Base-by-base conservation (phyloP, 2,888 invertebrate species). In the Belgica antarctica region DNA sequence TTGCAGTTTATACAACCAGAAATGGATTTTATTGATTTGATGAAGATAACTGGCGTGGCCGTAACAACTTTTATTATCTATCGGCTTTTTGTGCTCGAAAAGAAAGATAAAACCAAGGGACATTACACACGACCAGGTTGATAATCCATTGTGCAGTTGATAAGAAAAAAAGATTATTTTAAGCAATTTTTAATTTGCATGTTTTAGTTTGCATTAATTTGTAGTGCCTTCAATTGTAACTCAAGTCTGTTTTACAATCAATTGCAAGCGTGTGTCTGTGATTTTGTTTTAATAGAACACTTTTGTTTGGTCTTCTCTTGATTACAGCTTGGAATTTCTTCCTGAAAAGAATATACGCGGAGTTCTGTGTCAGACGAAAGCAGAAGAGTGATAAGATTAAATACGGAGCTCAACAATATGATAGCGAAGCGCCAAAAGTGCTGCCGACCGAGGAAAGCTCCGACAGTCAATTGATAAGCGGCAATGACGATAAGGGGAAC, bases 401-500 rank as follows among this genome's bases (percentile, higher is more conserved):
- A 19, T 2, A 34, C 52, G 76, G 72, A 75, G 61, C 66, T 65
- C 76, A 69, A 59, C 73, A 46, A 70, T 74, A 76, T 66, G 70
- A 73, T 1, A 72, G 77, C 1, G 76, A 77, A 69, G 78, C 82
- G 72, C 75, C 75, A 1, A 78, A 81, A 3, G 75, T 73, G 0
- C 63, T 74, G 1, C 25, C 74, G n/a, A 76, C 76, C 69, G 71
- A 72, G 10, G 77, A 78, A 5, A 81, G 81, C 2, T 79, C 77
- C 76, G 82, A 83, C 73, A 75, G 75, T 62, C 74, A 82, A 15
- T 76, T 79, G 7, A 78, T 89, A 66, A 83, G 83, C 57, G 85
- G 85, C 0, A 77, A 81, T 0, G 83, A 86, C 62, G 80, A 83
- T 5, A 82, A 85, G 15, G 87, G 86, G 0, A 82, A 84, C 62